A percentile compares a stretch with the other conserved stretches of the same genome.
phyloP scores from a whole-genome alignment of 2,113 vertebrate genomes.

The Seriola quinqueradiata region DNA sequence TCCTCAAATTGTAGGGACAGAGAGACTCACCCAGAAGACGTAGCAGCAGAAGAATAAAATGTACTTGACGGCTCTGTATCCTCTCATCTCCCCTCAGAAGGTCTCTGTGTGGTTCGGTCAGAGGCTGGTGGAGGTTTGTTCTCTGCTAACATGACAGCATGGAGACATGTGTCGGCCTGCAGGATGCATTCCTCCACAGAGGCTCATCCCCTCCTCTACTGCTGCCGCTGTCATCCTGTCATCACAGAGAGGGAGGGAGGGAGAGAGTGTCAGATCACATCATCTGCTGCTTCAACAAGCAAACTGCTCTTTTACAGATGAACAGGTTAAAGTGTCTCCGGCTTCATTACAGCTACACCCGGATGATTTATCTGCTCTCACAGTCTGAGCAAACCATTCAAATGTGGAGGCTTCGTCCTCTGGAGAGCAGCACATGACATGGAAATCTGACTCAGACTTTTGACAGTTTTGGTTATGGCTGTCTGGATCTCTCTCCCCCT shows the following conservation, averaged over 20 bases:
- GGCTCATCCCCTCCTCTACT: not conserved
- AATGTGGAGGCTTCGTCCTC: no score
- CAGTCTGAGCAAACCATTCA: no score
- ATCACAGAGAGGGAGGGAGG: not conserved
- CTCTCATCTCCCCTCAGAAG: slow-evolving; percentile 66
- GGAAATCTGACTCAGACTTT: no score
- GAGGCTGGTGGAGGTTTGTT: not conserved
- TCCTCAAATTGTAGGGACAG: not conserved
- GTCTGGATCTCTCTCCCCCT: no score
- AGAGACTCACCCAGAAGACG: slow-evolving; percentile 84
- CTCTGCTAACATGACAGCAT: not conserved
- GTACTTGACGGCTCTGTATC: slow-evolving; percentile 81
- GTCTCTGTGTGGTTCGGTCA: not conserved
- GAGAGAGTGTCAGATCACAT: no score
- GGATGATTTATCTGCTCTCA: no score
- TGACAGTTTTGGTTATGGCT: no score
- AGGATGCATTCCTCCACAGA: slow-evolving; percentile 46
- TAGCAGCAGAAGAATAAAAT: slow-evolving; percentile 85
- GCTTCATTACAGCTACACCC: no score
- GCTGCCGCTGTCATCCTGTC: not conserved
- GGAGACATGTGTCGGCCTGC: slow-evolving; percentile 58
- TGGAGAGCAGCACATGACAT: no score
- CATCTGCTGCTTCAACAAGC: no score
- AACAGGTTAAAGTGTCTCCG: no score
- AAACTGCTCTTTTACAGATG: no score